A percentile compares a stretch with the other conserved stretches of the same genome.
Evolutionary conservation across 2,113 vertebrate genomes (phyloP).

Genomic region (Falco punctatus): DNA sequence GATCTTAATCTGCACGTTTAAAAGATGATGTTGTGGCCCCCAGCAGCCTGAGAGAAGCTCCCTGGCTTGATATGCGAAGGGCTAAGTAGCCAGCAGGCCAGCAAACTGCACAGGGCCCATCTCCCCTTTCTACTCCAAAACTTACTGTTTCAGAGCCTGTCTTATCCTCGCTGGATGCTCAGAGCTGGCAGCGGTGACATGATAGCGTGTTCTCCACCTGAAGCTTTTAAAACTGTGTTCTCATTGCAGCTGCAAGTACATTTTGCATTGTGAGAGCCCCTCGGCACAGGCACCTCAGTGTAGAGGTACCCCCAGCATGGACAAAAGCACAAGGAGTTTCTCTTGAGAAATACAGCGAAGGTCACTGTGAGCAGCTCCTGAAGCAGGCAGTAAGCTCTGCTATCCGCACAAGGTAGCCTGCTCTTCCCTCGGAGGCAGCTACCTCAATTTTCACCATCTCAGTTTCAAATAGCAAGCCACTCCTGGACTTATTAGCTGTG

Average conservation of each 20-base stretch:
- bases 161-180: not conserved
- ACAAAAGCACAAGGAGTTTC: not conserved
- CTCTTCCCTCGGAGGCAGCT: not conserved
- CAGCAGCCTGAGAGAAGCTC: not conserved
- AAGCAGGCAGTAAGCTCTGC: not conserved
- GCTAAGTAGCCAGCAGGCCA: not conserved
- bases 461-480: not conserved
- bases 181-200: not conserved
- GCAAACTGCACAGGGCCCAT: not conserved
- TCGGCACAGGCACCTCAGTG: not conserved
- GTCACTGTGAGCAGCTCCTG: not conserved
- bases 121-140: not conserved
- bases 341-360: not conserved
- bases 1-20: not conserved
- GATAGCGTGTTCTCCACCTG: accelerated
- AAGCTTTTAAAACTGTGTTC: not conserved
- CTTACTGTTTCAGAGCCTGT: not conserved
- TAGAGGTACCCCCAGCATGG: not conserved
- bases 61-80: not conserved
- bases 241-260: not conserved
- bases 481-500: not conserved
- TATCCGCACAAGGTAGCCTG: not conserved
- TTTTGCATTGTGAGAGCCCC: not conserved
- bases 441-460: not conserved
- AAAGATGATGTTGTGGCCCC: not conserved